A percentile compares a stretch with the other conserved stretches of the same genome.
Evolutionary conservation across 2,797 vertebrate species (phyloP).

Genomic region (Paratrypauchen microcephalus): DNA sequence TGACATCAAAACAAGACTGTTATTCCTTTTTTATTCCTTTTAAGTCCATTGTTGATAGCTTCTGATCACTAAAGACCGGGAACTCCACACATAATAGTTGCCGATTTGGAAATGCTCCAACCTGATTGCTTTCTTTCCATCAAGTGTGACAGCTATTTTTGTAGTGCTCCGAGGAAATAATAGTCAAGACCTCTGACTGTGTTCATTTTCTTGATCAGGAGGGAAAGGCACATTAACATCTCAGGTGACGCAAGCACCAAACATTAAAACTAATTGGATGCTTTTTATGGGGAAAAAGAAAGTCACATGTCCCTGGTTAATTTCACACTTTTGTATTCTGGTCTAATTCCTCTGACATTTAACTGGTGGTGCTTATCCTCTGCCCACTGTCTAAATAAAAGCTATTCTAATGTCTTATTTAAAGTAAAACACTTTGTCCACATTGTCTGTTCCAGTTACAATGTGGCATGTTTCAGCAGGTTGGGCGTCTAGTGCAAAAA

Average conservation of each 20-base stretch:
- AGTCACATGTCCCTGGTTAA: constrained; percentile 18
- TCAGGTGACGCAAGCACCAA: constrained; percentile 24
- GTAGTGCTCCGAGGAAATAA: not conserved
- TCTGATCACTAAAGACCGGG: not conserved
- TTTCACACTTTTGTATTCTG: constrained; percentile 48
- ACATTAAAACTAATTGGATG: constrained; percentile 14
- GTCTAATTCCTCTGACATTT: constrained; percentile 38
- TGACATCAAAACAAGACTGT: not conserved
- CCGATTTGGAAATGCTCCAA: not conserved
- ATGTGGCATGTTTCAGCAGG: not conserved
- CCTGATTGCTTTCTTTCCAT: not conserved
- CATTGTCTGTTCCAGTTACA: not conserved
- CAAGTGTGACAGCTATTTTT: constrained; percentile 2
- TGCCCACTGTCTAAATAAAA: not conserved
- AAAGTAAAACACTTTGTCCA: not conserved
- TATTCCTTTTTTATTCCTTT: not conserved
- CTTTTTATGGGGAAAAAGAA: constrained; percentile 32
- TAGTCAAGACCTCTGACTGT: not conserved
- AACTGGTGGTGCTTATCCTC: constrained; percentile 23
- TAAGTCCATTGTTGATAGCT: not conserved
- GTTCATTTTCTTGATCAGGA: constrained; percentile 5
- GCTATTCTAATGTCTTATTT: not conserved
- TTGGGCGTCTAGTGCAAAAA: not conserved
- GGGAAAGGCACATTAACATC: constrained; percentile 22
- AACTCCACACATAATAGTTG: not conserved